These are phyloP conservation scores for Anneissia japonica DNA, from an alignment of 35 echinoderm and acorn worm genomes.

Conservation along the genomic window DNA sequence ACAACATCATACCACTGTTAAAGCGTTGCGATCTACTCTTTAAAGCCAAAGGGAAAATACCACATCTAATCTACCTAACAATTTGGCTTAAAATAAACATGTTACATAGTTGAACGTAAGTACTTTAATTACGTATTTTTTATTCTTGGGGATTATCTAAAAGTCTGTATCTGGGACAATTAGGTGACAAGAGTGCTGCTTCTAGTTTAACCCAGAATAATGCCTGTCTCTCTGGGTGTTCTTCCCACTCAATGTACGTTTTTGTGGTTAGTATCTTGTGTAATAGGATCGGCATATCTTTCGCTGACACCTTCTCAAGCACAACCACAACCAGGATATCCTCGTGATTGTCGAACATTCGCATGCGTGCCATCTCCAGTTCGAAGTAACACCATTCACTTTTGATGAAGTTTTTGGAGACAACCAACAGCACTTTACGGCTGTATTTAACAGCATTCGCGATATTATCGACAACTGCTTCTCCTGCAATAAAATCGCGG, in stretches of 20 bases:
- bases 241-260: conserved; percentile 15
- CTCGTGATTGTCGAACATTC: background rate
- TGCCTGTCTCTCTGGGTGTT: background rate
- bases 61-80: too few species aligned
- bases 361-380: conserved; percentile 2
- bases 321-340: background rate
- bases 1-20: too few species aligned
- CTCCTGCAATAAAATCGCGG: background rate
- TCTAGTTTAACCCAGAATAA: conserved; percentile 10
- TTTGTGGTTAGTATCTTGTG: background rate
- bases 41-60: too few species aligned
- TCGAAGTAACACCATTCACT: conserved; percentile 29
- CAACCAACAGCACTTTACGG: background rate
- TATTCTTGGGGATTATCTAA: too few species aligned
- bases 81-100: too few species aligned
- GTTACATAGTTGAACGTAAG: too few species aligned
- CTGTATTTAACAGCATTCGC: background rate
- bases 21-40: too few species aligned
- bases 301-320: background rate
- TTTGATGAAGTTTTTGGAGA: background rate
- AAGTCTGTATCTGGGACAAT: background rate
- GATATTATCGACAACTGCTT: conserved; percentile 2
- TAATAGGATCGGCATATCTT: conserved; percentile 2
- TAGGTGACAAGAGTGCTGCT: background rate
- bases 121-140: too few species aligned